Conservation (phyloP, 1,140 invertebrate species). For the Geopemphigus sp. region DNA sequence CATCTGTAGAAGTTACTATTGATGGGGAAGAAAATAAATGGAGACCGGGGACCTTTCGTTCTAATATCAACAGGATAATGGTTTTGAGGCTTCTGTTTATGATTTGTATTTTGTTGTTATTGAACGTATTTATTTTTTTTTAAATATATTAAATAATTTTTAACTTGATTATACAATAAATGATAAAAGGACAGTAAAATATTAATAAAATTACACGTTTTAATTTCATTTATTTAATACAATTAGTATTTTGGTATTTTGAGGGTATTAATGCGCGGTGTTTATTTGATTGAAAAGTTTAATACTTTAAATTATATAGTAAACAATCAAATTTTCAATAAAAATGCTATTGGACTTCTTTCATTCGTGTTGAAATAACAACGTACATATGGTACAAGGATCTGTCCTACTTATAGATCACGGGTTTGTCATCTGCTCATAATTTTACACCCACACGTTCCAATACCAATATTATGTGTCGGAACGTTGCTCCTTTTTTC, state of each 20-base stretch:
- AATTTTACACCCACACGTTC: conserved; percentile 41
- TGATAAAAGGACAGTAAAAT: not conserved
- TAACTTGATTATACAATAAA: not conserved
- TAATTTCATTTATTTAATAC: not conserved
- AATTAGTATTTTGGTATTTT: not conserved
- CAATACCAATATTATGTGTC: not conserved
- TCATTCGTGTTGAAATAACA: conserved; percentile 7
- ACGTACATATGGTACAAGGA: conserved; percentile 44
- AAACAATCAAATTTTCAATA: not conserved
- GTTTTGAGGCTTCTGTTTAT: not conserved
- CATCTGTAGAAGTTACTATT: not conserved
- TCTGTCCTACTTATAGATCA: conserved; percentile 43
- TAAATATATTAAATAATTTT: not conserved
- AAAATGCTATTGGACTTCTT: not conserved
- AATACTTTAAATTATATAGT: not conserved
- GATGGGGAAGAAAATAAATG: not conserved
- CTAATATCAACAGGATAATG: not conserved
- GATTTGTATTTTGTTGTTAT: not conserved
- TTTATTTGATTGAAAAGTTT: too few species aligned
- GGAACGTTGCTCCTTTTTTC: conserved; percentile 16
- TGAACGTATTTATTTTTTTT: not conserved
- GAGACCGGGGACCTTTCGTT: not conserved
- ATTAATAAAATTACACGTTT: not conserved
- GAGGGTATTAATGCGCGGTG: too few species aligned
- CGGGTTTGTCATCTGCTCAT: conserved; percentile 45